Base-by-base conservation (phyloP, 2,797 vertebrate species). In the Clamator glandarius region DNA sequence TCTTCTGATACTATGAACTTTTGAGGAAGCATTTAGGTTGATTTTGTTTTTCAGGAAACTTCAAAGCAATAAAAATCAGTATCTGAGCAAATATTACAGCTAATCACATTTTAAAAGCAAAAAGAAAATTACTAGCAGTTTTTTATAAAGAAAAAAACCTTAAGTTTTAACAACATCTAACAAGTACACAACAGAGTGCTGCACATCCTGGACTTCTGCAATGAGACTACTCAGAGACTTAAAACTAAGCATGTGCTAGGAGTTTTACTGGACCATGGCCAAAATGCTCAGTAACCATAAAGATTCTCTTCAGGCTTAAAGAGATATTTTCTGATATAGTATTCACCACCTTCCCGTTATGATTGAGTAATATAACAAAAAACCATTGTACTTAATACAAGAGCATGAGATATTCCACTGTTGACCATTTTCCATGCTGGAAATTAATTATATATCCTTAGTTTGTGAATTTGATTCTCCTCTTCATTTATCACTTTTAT, bases 181-280 rank as follows among this genome's bases (percentile, higher is more conserved):
- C 25, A 79, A 87, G 29, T 19, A 74, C 36, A 83, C 33, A 80
- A 63, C 36, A 85, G 21, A 90, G 83, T 68, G n/a, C 16, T 55
- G 20, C 36, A 52, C 63, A 52, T 59, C 11, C 31, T 70, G 52
- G 44, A 80, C 83, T 89, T 95, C 82, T 89, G 39, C 68, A 72
- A 16, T 83, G 58, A 83, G 64, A 87, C 19, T 36, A 78, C 72
- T 91, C 46, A 80, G 29, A 23, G 44, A 8, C 39, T 89, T 91
- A 92, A 94, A 87, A 87, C 51, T 87, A 78, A 92, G 61, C 44
- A 95, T 85, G 64, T 55, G 84, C 50, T 95, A 93, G 95, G 74
- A 90, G 86, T 78, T 92, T 89, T 85, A 57, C n/a, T 90, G 81
- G 72, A 74, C 76, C 29, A 20, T 18, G 75, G 61, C 72, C 84